Base-by-base conservation (phyloP, 2,888 invertebrate genomes). In the Acleris holmiana region DNA sequence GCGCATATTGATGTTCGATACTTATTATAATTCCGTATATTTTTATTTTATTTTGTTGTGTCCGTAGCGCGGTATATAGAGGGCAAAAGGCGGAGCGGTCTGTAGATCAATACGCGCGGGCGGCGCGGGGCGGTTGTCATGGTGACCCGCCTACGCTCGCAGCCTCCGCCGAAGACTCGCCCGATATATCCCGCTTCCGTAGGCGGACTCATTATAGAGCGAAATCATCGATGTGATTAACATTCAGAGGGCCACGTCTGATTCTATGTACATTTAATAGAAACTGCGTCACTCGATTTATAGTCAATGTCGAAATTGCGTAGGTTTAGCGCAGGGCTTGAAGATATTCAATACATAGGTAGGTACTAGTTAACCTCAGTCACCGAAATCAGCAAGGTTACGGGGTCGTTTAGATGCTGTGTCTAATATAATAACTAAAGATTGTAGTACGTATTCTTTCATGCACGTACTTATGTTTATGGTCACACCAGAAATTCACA, bases 91-190 rank as follows among this genome's bases (percentile, higher is more conserved):
- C 75, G 75, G 71, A 49, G 54, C 35, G 49, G 78, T 76, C 75
- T 75, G 79, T 79, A 80, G 84, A 86, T 86, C 87, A 85, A 86
- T 87, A 88, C 57, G 69, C 23, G 69, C 68, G 74, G 56, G 68
- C 25, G 66, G 72, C 63, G 72, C 71, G 68, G 76, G 74, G 71
- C 71, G 78, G 89, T 82, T 79, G 67, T 83, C 87, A 91, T 89
- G 86, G 82, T 75, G 71, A 91, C 92, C 75, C 91, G 84, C 92
- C 92, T 83, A 91, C 91, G 89, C 86, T 80, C 80, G 68, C 69
- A 78, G 80, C 76, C 80, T 78, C 78, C 78, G 75, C 78, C 77
- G 72, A 75, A 74, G 76, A 78, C 78, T 77, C 76, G 74, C 79
- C 81, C 77, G 76, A 86, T 84, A 83, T 81, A 80, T 80, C 80